phyloP scores from a whole-genome alignment of 2,113 vertebrate species.

The Gymnocephalus cernua region DNA sequence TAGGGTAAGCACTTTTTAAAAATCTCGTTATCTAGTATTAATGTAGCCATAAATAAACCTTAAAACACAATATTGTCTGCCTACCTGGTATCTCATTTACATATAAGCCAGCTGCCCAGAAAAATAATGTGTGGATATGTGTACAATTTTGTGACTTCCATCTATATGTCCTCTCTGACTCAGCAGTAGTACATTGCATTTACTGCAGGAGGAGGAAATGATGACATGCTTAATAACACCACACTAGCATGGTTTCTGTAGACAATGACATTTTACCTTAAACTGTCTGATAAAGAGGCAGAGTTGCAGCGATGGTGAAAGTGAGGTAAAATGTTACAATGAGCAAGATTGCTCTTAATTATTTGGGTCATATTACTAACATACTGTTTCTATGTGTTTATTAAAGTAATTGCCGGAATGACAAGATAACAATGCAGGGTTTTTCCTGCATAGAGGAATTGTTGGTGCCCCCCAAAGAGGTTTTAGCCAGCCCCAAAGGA shows the following conservation, averaged over 20 bases:
- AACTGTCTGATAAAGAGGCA: too few species aligned
- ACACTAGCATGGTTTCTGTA: background rate
- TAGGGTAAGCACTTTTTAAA: background rate
- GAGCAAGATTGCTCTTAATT: background rate
- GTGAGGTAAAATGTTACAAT: background rate
- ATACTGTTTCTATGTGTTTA: background rate
- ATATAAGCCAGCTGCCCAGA: background rate
- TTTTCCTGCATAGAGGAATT: too few species aligned
- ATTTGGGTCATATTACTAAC: background rate
- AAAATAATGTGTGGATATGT: background rate
- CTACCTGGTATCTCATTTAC: background rate
- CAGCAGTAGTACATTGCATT: background rate
- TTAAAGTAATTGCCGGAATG: background rate
- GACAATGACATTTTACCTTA: background rate
- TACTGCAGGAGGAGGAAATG: background rate
- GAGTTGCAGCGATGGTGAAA: background rate
- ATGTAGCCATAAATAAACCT: background rate
- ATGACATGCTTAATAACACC: background rate
- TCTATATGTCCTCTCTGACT: background rate
- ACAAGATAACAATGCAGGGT: too few species aligned
- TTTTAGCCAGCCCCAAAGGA: too few species aligned
- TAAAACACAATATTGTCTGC: background rate
- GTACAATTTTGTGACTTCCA: background rate
- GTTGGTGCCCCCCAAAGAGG: too few species aligned
- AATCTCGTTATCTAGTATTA: background rate